Percentiles rank a stretch among this genome's conserved stretches.
Conservation (phyloP, 2,113 vertebrate species). For the Eclectus roratus region DNA sequence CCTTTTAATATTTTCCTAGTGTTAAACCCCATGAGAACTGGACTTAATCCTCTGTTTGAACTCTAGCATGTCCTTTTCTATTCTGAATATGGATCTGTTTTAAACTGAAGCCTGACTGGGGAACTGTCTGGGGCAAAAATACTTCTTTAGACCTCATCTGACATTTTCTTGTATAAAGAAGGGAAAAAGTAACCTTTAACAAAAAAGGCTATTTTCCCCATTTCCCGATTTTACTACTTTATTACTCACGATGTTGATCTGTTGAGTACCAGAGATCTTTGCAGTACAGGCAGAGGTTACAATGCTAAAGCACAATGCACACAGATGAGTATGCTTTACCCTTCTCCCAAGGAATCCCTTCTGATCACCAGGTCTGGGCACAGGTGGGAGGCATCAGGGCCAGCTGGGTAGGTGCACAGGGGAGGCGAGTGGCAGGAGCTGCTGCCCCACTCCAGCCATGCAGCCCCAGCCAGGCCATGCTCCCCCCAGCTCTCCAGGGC, state of each 20-base stretch:
- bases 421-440: neutral
- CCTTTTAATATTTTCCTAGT: neutral
- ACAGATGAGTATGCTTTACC: neutral
- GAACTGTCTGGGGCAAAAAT: neutral
- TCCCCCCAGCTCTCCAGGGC: neutral
- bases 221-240: neutral
- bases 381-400: neutral
- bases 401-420: accelerated
- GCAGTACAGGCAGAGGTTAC: neutral
- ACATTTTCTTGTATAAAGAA: neutral
- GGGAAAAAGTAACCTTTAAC: neutral
- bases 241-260: accelerated
- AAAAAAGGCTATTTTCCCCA: neutral
- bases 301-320: accelerated
- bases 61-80: neutral
- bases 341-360: neutral
- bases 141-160: neutral
- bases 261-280: neutral
- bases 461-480: too few species aligned
- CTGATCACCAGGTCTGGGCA: accelerated
- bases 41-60: neutral
- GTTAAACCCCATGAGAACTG: neutral
- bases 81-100: neutral
- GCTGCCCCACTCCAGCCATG: neutral
- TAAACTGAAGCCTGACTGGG: neutral